Evolutionary conservation across 2,113 vertebrate species (phyloP).

Genomic region (Dipodomys merriami): DNA sequence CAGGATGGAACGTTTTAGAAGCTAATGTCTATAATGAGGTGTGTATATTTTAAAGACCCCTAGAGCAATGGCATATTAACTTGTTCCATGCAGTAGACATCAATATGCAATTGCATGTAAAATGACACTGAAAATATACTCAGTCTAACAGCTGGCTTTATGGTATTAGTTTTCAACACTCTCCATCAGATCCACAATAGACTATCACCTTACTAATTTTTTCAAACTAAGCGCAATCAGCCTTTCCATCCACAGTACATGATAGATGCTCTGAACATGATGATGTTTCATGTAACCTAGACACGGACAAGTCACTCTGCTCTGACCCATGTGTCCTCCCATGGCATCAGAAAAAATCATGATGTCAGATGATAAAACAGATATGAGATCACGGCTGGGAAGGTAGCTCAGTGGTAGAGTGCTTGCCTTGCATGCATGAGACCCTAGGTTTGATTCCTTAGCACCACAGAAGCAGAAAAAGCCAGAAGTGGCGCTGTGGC

Average conservation of each 20-base stretch:
- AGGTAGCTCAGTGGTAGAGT: too few species aligned
- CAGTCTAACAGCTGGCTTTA: constrained; percentile 56
- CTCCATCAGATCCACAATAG: constrained; percentile 39
- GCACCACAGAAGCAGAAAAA: too few species aligned
- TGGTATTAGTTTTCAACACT: constrained; percentile 64
- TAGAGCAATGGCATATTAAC: constrained; percentile 35
- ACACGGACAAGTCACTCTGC: not conserved
- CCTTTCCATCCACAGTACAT: constrained; percentile 46
- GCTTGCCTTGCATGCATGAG: too few species aligned
- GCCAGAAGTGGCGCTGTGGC: too few species aligned
- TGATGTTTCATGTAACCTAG: not conserved
- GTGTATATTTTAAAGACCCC: constrained; percentile 63
- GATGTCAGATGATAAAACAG: constrained; percentile 49
- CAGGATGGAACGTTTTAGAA: constrained; percentile 45
- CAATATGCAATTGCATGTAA: constrained; percentile 63
- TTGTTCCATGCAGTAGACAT: constrained; percentile 19
- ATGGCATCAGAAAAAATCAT: not conserved
- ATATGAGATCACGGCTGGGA: constrained; percentile 19
- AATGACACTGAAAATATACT: constrained; percentile 62
- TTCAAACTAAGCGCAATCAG: constrained; percentile 52
- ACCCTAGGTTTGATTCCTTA: too few species aligned
- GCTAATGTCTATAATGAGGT: constrained; percentile 58
- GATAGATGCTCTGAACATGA: constrained; percentile 38
- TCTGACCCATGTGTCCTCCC: constrained; percentile 20
- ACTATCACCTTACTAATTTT: constrained; percentile 64